Evolutionary conservation across 2,113 vertebrate species (phyloP).

Genomic region (Stercorarius parasiticus): DNA sequence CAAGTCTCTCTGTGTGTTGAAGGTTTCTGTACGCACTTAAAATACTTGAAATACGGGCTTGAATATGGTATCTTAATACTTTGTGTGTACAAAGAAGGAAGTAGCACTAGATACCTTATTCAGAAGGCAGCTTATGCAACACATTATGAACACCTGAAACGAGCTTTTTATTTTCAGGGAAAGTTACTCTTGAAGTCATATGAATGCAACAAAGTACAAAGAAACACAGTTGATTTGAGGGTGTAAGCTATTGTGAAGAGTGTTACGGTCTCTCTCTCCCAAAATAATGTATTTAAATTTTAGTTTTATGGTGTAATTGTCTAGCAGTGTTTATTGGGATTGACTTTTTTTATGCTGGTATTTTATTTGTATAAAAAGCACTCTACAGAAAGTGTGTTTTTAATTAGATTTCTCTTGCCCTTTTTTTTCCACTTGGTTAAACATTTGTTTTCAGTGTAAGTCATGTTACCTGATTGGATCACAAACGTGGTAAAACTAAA

Average conservation of each 20-base stretch:
- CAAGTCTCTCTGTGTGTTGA: background rate
- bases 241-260: background rate
- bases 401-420: background rate
- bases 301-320: background rate
- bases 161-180: background rate
- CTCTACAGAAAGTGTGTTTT: background rate
- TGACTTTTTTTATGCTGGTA: background rate
- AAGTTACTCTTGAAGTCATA: background rate
- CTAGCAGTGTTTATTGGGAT: background rate
- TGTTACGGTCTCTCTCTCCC: background rate
- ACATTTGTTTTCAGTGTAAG: background rate
- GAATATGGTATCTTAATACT: background rate
- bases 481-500: background rate
- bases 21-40: background rate
- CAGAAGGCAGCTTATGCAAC: background rate
- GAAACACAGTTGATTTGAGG: background rate
- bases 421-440: background rate
- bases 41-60: background rate
- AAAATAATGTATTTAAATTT: background rate
- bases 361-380: background rate
- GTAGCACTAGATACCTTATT: background rate
- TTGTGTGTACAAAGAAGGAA: background rate
- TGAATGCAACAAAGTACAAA: background rate
- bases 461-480: background rate
- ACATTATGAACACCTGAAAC: background rate